These are phyloP conservation scores for Ormyrus nitidulus DNA, from an alignment of 2,888 invertebrate species.

Conservation along the genomic window DNA sequence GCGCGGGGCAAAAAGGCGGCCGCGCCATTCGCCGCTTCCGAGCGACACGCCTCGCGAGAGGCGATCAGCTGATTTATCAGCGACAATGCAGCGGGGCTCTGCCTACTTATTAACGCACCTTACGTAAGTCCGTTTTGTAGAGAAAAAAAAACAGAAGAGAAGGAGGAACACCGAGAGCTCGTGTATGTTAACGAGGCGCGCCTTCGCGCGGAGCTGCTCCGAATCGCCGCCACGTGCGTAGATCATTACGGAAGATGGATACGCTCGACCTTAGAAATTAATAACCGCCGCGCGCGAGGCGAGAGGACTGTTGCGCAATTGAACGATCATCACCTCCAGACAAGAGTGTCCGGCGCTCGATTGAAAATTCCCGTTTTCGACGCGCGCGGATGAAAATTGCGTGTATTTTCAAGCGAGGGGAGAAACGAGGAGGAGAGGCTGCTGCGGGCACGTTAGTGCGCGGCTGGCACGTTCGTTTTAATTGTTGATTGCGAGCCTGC, in stretches of 20 bases:
- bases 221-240: neutral
- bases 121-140: constrained; percentile 4
- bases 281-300: neutral
- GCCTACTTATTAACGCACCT: neutral
- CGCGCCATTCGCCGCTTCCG: constrained; percentile 1
- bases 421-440: neutral
- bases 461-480: too few relatives aligned
- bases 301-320: constrained; percentile 16
- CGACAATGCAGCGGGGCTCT: too few relatives aligned
- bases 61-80: too few relatives aligned
- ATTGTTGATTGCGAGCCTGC: too few relatives aligned
- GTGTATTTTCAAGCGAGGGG: neutral
- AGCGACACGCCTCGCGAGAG: neutral
- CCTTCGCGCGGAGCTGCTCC: neutral
- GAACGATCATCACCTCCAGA: constrained; percentile 20
- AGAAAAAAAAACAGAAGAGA: neutral
- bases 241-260: constrained; percentile 30
- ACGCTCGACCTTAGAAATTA: constrained; percentile 43
- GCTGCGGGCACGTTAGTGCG: too few relatives aligned
- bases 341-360: neutral
- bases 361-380: neutral
- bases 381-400: neutral
- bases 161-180: neutral
- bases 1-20: too few relatives aligned
- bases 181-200: constrained; percentile 19